Evolutionary conservation across 2,113 vertebrate species (phyloP).

Genomic region (Orthochromis malagaraziensis): DNA sequence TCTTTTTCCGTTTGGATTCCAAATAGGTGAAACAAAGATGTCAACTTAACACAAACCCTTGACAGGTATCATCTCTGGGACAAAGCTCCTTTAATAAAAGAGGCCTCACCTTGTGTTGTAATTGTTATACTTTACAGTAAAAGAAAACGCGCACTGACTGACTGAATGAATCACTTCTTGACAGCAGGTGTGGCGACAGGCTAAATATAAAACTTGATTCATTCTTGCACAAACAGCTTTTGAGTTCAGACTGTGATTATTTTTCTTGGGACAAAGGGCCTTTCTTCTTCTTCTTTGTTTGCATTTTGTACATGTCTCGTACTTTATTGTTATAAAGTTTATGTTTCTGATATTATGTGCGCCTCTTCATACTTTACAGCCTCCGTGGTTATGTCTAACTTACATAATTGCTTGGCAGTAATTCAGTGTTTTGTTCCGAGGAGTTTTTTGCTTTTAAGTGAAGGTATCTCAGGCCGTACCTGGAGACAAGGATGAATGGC

Average conservation of each 20-base stretch:
- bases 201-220: background rate
- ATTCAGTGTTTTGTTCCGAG: background rate
- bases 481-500: slow-evolving; percentile 65
- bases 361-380: background rate
- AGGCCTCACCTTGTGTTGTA: background rate
- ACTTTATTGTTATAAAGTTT: background rate
- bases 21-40: background rate
- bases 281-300: background rate
- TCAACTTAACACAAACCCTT: background rate
- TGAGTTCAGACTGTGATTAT: background rate
- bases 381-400: background rate
- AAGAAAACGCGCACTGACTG: rapidly evolving
- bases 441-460: background rate
- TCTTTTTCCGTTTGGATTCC: background rate
- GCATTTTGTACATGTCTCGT: background rate
- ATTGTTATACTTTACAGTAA: background rate
- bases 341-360: background rate
- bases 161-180: background rate
- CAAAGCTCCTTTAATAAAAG: background rate
- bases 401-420: background rate
- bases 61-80: background rate
- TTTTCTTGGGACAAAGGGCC: background rate
- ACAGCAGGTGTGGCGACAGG: background rate
- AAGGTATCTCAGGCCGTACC: slow-evolving; percentile 4
- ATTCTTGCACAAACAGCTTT: background rate